phyloP scores from a whole-genome alignment of 1,140 invertebrate genomes.

The Zaprionus tsacasi region DNA sequence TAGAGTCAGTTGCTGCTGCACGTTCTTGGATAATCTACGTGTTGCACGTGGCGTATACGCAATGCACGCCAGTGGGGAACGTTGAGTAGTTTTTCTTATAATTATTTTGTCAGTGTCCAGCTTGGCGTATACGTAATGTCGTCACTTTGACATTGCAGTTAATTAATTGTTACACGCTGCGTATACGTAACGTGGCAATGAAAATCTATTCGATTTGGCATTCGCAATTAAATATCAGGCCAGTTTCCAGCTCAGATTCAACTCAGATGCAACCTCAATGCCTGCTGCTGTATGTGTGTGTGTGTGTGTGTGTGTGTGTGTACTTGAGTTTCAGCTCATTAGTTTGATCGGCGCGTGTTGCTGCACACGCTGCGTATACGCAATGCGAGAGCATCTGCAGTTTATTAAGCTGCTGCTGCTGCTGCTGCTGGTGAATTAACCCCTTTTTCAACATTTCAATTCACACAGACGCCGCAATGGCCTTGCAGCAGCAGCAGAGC shows the following conservation, averaged over 20 bases:
- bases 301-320: too few relatives aligned
- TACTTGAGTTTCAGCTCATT: constrained; percentile 10
- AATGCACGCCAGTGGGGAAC: neutral
- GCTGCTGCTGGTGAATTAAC: constrained; percentile 1
- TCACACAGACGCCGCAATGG: constrained; percentile 9
- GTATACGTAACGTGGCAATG: neutral
- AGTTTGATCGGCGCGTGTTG: neutral
- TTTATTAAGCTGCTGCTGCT: constrained; percentile 1
- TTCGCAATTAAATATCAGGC: neutral
- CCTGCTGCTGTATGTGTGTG: too few relatives aligned
- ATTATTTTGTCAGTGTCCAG: too few relatives aligned
- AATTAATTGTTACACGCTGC: neutral
- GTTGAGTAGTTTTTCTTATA: too few relatives aligned
- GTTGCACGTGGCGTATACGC: neutral
- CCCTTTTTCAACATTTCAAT: constrained; percentile 15
- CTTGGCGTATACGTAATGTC: neutral
- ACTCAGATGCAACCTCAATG: too few relatives aligned
- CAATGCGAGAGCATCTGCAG: constrained; percentile 11
- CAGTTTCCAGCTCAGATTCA: too few relatives aligned
- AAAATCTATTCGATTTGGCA: neutral
- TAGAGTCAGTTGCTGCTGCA: neutral
- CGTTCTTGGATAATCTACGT: neutral
- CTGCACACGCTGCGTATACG: constrained; percentile 20
- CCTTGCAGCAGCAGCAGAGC: neutral
- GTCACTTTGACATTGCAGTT: neutral